A percentile compares a stretch with the other conserved stretches of the same genome.
Evolutionary conservation across 1,140 invertebrate genomes (phyloP).

Genomic region (Drosophila ohnishii): DNA sequence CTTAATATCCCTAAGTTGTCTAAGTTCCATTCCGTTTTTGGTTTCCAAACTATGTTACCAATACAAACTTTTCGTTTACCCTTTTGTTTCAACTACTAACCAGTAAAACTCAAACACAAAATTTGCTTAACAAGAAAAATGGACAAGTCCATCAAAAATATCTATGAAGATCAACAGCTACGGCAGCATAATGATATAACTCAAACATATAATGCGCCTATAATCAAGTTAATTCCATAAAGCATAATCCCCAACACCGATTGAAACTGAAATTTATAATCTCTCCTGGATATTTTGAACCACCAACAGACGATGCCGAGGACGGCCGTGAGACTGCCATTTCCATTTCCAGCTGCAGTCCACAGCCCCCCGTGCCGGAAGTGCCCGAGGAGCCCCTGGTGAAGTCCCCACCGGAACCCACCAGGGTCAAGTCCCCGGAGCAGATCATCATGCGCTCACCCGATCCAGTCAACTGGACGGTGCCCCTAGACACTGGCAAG

Average conservation of each 20-base stretch:
- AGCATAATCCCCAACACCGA: not conserved
- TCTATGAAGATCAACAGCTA: conserved; percentile 51
- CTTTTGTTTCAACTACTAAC: conserved; percentile 74
- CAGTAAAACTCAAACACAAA: conserved; percentile 71
- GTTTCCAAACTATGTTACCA: conserved; percentile 40
- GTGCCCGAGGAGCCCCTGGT: conserved; percentile 88
- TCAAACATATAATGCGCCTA: conserved; percentile 60
- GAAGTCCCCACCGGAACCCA: conserved; percentile 95
- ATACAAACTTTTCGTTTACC: conserved; percentile 29
- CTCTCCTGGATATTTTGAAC: conserved; percentile 52
- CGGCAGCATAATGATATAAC: conserved; percentile 55
- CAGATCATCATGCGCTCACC: conserved; percentile 95
- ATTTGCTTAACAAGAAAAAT: conserved; percentile 60
- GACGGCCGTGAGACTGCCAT: conserved; percentile 80
- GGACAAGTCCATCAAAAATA: conserved; percentile 28
- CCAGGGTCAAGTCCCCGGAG: conserved; percentile 95
- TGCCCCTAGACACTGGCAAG: conserved; percentile 95
- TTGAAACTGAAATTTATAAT: conserved; percentile 26
- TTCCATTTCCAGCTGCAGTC: conserved; percentile 82
- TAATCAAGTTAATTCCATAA: conserved; percentile 36
- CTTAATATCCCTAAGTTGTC: conserved; percentile 61
- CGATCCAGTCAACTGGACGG: conserved; percentile 96
- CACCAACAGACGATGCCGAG: conserved; percentile 76
- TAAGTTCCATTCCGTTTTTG: conserved; percentile 38
- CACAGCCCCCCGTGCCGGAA: conserved; percentile 79